Evolutionary conservation across 2,888 invertebrate genomes (phyloP), one percentile per base, ranked within the genome.

Genomic region (Rotaria socialis): DNA sequence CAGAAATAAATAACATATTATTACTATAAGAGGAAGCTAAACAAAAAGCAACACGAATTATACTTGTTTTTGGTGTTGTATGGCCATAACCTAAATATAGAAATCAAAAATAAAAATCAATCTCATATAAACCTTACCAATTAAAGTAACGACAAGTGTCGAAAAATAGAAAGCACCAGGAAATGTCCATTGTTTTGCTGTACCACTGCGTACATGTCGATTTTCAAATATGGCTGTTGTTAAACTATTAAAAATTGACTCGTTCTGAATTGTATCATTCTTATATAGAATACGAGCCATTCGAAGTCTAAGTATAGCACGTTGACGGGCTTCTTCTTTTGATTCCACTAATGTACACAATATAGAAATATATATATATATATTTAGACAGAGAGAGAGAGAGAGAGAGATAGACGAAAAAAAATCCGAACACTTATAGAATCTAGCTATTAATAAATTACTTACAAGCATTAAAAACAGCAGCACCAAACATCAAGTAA

Each of bases 151-250:
- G 0, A 98, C 97, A 0, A 97, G 97, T 0, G 97, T 96, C 90
- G 97, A 97, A 91, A 99, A 99, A 92, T 99, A 99, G 86, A 99
- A 97, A 88, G 99, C 97, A 58, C 98, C 98, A 0, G 97, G 96
- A 92, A 99, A 99, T 92, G 98, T 98, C 98, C 99, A 99, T 92
- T 99, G 99, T 80, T 47, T 80, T 4, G 80, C 19, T 47, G 80
- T 80, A 24, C 80, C 80, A 24, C 0, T 24, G 14, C 80, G 80
- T 22, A n/a, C 41, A 80, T 80, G 47, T 80, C 80, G 80, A 47
- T 47, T 80, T 2, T 80, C 47, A 24, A 43, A 80, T 47, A 80
- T 47, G 5, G 47, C 24, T 43, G 43, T 47, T 47, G 80, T 80
- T 43, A 80, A 43, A 80, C 24, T n/a, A 80, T 24, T 47, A 14